Conservation (phyloP, 2,888 invertebrate species). For the Callyntrura sp. region DNA sequence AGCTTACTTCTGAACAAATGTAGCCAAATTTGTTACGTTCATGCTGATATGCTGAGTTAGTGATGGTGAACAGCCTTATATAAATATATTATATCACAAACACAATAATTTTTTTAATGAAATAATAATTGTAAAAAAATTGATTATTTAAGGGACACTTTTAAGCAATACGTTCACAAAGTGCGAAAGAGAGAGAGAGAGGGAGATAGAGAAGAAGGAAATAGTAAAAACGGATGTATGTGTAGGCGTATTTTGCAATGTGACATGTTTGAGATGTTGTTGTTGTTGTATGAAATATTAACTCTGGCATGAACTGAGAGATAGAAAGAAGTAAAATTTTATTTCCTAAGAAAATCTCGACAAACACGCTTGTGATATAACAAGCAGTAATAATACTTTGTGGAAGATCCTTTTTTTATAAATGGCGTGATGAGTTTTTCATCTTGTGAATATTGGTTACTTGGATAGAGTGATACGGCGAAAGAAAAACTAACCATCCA, state of each 20-base stretch:
- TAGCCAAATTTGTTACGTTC: neutral
- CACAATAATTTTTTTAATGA: neutral
- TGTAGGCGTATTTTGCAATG: neutral
- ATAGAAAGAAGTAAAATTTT: neutral
- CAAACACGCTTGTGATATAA: neutral
- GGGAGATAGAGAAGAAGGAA: too few relatives aligned
- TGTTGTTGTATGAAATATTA: neutral
- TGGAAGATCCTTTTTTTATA: neutral
- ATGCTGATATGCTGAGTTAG: neutral
- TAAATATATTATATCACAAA: neutral
- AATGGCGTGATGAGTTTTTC: neutral
- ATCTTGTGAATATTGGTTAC: neutral
- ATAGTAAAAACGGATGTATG: neutral
- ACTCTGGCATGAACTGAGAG: neutral
- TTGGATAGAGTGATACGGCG: neutral
- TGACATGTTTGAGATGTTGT: neutral
- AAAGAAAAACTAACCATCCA: neutral
- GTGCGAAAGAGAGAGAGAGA: neutral
- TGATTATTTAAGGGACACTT: neutral
- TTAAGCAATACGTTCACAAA: neutral
- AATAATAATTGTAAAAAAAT: neutral
- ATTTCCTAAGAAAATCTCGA: too few relatives aligned
- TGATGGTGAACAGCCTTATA: slow-evolving; percentile 28
- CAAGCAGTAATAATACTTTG: neutral
- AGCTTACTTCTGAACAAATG: neutral